Base-by-base conservation (phyloP, 2,888 invertebrate genomes). In the Drepanosiphum platanoidis region DNA sequence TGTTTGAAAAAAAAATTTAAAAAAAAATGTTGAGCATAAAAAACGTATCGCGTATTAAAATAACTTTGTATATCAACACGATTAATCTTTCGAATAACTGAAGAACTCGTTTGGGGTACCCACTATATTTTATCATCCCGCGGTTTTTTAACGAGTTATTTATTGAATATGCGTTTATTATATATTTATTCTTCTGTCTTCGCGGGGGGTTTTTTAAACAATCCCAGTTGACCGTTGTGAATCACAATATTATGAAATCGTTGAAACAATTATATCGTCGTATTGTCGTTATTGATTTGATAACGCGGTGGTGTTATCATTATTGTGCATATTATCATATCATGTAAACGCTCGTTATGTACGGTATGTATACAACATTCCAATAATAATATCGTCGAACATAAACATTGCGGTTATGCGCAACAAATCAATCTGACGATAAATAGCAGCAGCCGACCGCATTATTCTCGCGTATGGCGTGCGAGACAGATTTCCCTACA, bases 21-120 rank as follows among this genome's bases (percentile, higher is more conserved):
- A 46, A 9, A 4, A 39, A n/a, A n/a, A n/a, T n/a, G n/a, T n/a
- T 18, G 46, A 58, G 7, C 61, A 61, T 27, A 61, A 72, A 46
- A 46, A 72, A 30, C 46, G 18, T 42, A 42, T 72, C 30, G 71
- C 42, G 42, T 30, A 27, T 72, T 30, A 46, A 72, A 72, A 42
- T 18, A 72, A 72, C 72, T 15, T 42, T 72, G 22, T 13, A 52
- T 61, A 72, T 72, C 72, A 11, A 46, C 1, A 27, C 18, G 42
- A 72, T 72, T 72, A 72, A 72, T 72, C 42, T 72, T 72, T 72
- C 30, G 30, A 72, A 72, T 72, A 72, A n/a, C n/a, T n/a, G n/a
- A n/a, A n/a, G n/a, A 39, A 72, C 72, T 72, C 30, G 46, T 72
- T 72, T 72, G 13, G 30, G 15, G 42, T 27, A n/a, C n/a, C n/a